phyloP scores from a whole-genome alignment of 2,888 invertebrate genomes.

The Amorpha juglandis region DNA sequence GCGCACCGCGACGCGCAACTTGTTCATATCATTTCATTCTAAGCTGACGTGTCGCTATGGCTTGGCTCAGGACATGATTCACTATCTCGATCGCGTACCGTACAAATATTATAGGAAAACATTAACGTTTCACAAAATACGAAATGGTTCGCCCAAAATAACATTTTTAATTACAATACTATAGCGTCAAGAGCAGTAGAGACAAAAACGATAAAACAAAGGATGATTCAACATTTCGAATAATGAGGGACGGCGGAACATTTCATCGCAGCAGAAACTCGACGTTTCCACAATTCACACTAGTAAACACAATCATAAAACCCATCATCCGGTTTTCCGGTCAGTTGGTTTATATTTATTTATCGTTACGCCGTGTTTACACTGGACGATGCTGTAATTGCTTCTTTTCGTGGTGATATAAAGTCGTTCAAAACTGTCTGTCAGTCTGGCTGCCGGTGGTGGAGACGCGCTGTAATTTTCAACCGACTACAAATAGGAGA shows the following conservation, averaged over 20 bases:
- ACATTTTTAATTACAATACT: not conserved
- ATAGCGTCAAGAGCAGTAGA: not conserved
- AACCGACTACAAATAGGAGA: too few relatives aligned
- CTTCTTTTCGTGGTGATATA: not conserved
- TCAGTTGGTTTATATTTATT: conserved; percentile 49
- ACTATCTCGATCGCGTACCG: too few relatives aligned
- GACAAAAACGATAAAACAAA: not conserved
- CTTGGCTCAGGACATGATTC: too few relatives aligned
- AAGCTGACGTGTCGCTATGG: too few relatives aligned
- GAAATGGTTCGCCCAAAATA: not conserved
- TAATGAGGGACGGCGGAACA: conserved; percentile 10
- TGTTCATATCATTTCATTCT: too few relatives aligned
- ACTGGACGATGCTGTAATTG: not conserved
- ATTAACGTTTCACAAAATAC: not conserved
- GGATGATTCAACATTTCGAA: conserved; percentile 4
- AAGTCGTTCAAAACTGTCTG: not conserved
- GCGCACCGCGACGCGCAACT: too few relatives aligned
- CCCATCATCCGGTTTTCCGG: conserved; percentile 52
- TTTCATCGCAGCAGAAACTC: not conserved
- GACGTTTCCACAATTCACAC: conserved; percentile 26
- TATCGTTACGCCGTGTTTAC: conserved; percentile 10
- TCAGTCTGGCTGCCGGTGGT: too few relatives aligned
- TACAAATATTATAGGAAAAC: too few relatives aligned
- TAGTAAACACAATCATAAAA: conserved; percentile 58
- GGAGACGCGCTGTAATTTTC: not conserved